Base-by-base conservation (phyloP, 1,140 invertebrate species). In the Sycophila sp. region DNA sequence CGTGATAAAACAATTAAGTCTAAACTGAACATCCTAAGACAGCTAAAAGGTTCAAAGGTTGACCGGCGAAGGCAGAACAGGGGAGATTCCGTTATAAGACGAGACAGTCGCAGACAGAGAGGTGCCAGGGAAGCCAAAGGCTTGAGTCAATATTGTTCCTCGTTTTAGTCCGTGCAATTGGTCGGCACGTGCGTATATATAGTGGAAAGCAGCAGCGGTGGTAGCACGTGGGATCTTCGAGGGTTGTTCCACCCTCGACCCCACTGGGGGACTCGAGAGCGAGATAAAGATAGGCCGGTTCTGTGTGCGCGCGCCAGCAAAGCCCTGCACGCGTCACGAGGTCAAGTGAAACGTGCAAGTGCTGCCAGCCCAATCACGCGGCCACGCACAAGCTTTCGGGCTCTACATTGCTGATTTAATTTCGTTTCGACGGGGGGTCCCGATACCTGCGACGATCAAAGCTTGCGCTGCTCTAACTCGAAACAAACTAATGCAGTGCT, bases 141-240 rank as follows among this genome's bases (percentile, higher is more conserved):
- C 24, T 51, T 30, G 49, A 53, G 49, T 53, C 49, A 53, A 53
- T 53, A 53, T 30, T 53, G 49, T 30, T 53, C 15, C 49, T 30
- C 26, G 13, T 30, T 53, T 53, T 53, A 53, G 26, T 26, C 49
- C 19, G 49, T 53, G 13, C 49, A 30, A 53, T 53, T n/a, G 47
- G 24, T 53, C 49, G 26, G 24, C 15, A n/a, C n/a, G n/a, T n/a
- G n/a, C n/a, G n/a, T n/a, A n/a, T n/a, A n/a, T n/a, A n/a, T n/a
- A n/a, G n/a, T n/a, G n/a, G n/a, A n/a, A n/a, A n/a, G n/a, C n/a
- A n/a, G n/a, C n/a, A n/a, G n/a, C 49, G 22, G 26, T 3, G 2
- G 4, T 2, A 4, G 49, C 26, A 17, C 49, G 26, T 53, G 26
- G 22, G 26, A n/a, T 53, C 24, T 30, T n/a, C n/a, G n/a, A n/a